A percentile compares a stretch with the other conserved stretches of the same genome.
phyloP scores from a whole-genome alignment of 2,113 vertebrate species.

The Hydropotes inermis region DNA sequence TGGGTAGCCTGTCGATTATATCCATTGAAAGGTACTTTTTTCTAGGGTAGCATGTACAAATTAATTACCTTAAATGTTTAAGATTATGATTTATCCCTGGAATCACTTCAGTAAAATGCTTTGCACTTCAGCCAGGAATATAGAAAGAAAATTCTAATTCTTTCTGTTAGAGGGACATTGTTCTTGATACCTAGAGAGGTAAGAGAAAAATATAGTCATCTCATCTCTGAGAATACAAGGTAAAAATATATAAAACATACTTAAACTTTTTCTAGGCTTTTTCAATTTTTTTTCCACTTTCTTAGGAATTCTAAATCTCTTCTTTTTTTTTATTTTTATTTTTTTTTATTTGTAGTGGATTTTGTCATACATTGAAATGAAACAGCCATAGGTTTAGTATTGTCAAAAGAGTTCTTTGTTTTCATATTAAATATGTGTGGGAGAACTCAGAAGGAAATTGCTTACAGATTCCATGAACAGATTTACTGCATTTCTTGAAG shows the following conservation, averaged over 20 bases:
- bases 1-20: not conserved
- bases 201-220: not conserved
- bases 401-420: constrained; percentile 28
- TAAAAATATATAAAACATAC: not conserved
- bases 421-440: constrained; percentile 32
- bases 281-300: not conserved
- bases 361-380: too few relatives aligned
- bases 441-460: constrained; percentile 41
- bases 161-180: not conserved
- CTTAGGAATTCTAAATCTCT: too few relatives aligned
- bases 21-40: not conserved
- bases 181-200: not conserved
- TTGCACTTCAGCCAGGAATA: not conserved
- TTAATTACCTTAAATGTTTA: constrained; percentile 15
- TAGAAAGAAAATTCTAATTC: not conserved
- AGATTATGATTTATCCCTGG: not conserved
- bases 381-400: too few relatives aligned
- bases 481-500: constrained; percentile 1
- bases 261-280: not conserved
- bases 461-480: not conserved
- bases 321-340: too few relatives aligned
- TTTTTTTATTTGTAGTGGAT: too few relatives aligned
- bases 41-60: not conserved
- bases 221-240: not conserved
- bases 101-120: not conserved